phyloP scores from a whole-genome alignment of 2,797 vertebrate species.

The Sebastes aleutianus region DNA sequence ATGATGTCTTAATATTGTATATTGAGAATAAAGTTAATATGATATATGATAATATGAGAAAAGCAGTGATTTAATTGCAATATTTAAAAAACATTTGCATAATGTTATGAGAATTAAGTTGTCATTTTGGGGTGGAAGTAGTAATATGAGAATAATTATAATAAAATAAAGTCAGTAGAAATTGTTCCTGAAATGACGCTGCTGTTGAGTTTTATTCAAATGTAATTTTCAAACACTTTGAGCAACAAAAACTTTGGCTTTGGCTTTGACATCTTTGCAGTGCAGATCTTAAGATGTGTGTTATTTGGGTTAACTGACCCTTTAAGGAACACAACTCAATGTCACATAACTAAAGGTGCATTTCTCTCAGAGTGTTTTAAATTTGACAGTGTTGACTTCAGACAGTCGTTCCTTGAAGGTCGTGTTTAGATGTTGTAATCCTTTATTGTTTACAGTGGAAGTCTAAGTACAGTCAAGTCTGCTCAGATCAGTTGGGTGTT shows the following conservation, averaged over 20 bases:
- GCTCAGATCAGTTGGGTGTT: too few relatives aligned
- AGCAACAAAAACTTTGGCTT: background rate
- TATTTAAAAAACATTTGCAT: background rate
- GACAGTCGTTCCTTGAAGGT: background rate
- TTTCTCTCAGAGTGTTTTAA: background rate
- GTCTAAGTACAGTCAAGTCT: background rate
- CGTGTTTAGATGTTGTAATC: background rate
- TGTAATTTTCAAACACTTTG: too few relatives aligned
- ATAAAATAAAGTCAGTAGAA: background rate
- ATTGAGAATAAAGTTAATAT: background rate
- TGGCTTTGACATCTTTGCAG: background rate
- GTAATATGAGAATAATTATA: background rate
- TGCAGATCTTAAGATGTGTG: background rate
- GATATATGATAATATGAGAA: background rate
- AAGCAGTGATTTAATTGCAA: too few relatives aligned
- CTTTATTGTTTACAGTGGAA: too few relatives aligned
- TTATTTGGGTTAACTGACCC: constrained; percentile 13
- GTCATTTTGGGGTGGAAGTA: background rate
- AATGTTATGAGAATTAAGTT: background rate
- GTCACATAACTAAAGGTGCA: background rate
- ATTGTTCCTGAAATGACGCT: background rate
- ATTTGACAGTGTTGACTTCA: background rate
- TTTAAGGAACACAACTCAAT: background rate
- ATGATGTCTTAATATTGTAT: too few relatives aligned
- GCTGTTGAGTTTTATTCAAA: background rate